Evolutionary conservation across 2,888 invertebrate species (phyloP).

Genomic region (Bellardia pandia): DNA sequence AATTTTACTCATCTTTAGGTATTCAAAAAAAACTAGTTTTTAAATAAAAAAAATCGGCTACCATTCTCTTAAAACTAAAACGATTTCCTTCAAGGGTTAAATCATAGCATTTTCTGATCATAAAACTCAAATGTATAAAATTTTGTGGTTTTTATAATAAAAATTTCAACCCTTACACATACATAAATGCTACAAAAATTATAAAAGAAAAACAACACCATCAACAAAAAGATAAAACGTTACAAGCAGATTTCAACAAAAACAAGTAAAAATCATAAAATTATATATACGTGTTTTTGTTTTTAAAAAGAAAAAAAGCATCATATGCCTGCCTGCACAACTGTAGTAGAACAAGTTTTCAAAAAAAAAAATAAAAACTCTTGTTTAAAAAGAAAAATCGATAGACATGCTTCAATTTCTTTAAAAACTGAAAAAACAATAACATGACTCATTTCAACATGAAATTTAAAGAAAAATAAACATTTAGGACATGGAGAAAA

Average conservation of each 20-base stretch:
- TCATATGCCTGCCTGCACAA: conserved; percentile 41
- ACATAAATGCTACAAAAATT: not conserved
- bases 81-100: not conserved
- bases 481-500: conserved; percentile 5
- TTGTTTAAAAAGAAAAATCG: conserved; percentile 59
- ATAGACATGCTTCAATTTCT: conserved; percentile 53
- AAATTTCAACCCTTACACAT: conserved; percentile 33
- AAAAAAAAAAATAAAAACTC: conserved; percentile 43
- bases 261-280: conserved; percentile 18
- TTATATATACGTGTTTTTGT: conserved; percentile 12
- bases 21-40: not conserved
- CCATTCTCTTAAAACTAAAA: no score
- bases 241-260: conserved; percentile 59
- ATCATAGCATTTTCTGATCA: not conserved
- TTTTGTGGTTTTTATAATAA: conserved; percentile 9
- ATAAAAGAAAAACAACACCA: not conserved
- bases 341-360: conserved; percentile 36
- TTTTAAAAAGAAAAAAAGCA: conserved; percentile 12
- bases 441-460: conserved; percentile 34
- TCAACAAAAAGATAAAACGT: conserved; percentile 41
- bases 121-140: not conserved
- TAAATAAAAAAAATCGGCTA: no score
- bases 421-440: conserved; percentile 30
- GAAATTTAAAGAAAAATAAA: conserved; percentile 25
- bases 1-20: not conserved